Evolutionary conservation across 2,888 invertebrate genomes (phyloP), one percentile per base, ranked within the genome.

Genomic region (Liposcelis brunnea): DNA sequence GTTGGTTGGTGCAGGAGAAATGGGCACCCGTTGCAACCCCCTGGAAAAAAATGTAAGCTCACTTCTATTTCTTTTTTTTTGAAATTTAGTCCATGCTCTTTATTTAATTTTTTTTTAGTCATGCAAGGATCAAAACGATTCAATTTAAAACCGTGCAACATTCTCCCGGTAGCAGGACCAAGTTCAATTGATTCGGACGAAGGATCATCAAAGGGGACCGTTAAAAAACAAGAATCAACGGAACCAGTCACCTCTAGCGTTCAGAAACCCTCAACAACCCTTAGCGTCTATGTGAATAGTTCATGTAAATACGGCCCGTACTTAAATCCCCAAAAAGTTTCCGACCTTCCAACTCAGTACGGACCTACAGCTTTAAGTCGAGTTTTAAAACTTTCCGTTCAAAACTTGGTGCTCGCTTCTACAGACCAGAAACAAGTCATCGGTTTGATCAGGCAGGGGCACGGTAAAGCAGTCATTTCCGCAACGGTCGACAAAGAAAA

Each of bases 1-100:
- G 90, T 87, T 16, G 90, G 94, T 1, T 95, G 95, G 94, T 94
- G 93, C 66, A 81, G 82, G 2, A 75, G 78, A 57, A 90, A 87
- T 58, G 89, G 89, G 2, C 93, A 95, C 68, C 87, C 86, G 0
- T 68, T 97, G 59, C 94, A 95, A 60, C 86, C 90, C 33, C 90
- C 90, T 1, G 89, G 91, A 2, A 85, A 87, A 60, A 90, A 89
- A 67, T 81, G 84, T 68, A 73, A 70, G 55, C 64, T 66, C 8
- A 26, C 26, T 26, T 26, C 8, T 26, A 6, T 26, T 26, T 26
- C 8, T 26, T 26, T 26, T 6, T 26, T 26, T 6, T 26, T 26
- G 26, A 6, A 26, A 4, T 6, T 26, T 8, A 26, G 8, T 6
- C 8, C 26, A 26, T 26, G 4, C 8, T 26, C 5, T 8, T 26